These are phyloP conservation scores for Chroicocephalus ridibundus DNA, from an alignment of 2,113 vertebrate species.

Conservation along the genomic window DNA sequence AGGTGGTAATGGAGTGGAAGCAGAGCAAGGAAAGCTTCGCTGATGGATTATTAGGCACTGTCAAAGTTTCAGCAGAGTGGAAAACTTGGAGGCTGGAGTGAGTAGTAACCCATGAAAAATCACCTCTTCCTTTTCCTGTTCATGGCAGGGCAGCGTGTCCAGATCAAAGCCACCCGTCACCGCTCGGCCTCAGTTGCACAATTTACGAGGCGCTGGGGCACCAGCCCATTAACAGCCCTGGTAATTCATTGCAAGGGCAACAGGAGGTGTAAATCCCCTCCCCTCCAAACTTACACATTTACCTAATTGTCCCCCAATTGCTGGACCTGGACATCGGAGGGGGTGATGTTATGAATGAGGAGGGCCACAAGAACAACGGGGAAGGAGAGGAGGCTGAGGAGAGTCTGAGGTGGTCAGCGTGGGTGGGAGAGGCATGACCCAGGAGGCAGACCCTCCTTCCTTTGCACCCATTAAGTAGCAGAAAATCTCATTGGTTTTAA, in stretches of 20 bases:
- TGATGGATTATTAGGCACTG: conserved; percentile 79
- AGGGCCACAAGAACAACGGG: neutral
- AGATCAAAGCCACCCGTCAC: conserved; percentile 77
- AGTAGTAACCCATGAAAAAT: conserved; percentile 78
- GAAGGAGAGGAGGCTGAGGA: neutral
- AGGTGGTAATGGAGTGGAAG: conserved; percentile 50
- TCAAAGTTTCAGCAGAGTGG: conserved; percentile 80
- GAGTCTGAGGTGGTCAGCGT: neutral
- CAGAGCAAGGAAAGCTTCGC: conserved; percentile 11
- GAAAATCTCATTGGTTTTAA: conserved; percentile 26
- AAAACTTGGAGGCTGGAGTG: conserved; percentile 72
- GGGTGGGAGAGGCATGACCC: neutral
- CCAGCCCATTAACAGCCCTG: conserved; percentile 69
- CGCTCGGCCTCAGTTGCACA: neutral
- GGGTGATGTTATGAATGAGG: neutral
- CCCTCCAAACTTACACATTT: conserved; percentile 30
- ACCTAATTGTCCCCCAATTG: conserved; percentile 26
- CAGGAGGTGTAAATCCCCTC: conserved; percentile 65
- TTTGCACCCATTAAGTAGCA: neutral
- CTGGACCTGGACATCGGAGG: neutral
- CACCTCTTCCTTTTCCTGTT: conserved; percentile 80
- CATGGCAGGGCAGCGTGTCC: conserved; percentile 71
- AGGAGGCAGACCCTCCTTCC: neutral
- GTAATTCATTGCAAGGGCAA: conserved; percentile 71
- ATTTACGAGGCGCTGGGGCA: conserved; percentile 71